Percentiles rank a stretch among this genome's conserved stretches.
These are phyloP conservation scores for Limosa lapponica DNA, from an alignment of 2,797 vertebrate genomes.

Conservation along the genomic window DNA sequence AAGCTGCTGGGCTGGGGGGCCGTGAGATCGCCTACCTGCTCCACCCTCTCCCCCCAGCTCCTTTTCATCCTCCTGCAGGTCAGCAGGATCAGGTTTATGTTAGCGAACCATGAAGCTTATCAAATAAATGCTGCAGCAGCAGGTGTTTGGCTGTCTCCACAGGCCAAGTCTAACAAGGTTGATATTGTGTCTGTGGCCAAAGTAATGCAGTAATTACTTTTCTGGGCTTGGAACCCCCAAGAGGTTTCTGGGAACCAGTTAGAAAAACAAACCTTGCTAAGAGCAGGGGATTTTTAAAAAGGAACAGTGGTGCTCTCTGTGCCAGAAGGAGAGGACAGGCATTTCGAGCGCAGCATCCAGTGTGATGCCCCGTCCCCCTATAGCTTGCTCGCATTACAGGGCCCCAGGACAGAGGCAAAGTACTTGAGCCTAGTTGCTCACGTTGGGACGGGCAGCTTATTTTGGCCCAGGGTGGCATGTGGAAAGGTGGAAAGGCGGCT, in stretches of 20 bases:
- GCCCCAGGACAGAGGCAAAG: slow-evolving; percentile 37
- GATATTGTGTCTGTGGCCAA: slow-evolving; percentile 64
- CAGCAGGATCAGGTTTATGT: slow-evolving; percentile 73
- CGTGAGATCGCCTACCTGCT: slow-evolving; percentile 44
- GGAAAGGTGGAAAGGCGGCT: slow-evolving; percentile 71
- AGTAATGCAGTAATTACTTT: slow-evolving; percentile 64
- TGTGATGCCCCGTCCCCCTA: background rate
- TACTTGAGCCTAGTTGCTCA: slow-evolving; percentile 57
- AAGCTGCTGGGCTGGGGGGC: slow-evolving; percentile 11
- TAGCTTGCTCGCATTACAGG: background rate
- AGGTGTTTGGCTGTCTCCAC: slow-evolving; percentile 73
- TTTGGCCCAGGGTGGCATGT: slow-evolving; percentile 33
- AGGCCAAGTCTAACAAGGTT: slow-evolving; percentile 70
- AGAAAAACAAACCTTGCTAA: slow-evolving; percentile 73
- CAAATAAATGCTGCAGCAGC: slow-evolving; percentile 75
- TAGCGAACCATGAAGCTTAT: slow-evolving; percentile 74
- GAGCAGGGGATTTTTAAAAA: slow-evolving; percentile 52
- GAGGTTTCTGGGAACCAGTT: slow-evolving; percentile 73
- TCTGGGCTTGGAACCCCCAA: slow-evolving; percentile 65
- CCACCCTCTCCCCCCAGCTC: slow-evolving; percentile 15
- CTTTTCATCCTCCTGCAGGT: slow-evolving; percentile 75
- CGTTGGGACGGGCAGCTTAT: slow-evolving; percentile 62
- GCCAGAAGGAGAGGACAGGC: slow-evolving; percentile 18
- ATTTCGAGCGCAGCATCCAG: slow-evolving; percentile 2
- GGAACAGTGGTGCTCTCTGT: slow-evolving; percentile 54